A percentile compares a stretch with the other conserved stretches of the same genome.
phyloP scores from a whole-genome alignment of 2,797 vertebrate genomes.

The Cryptoprocta ferox region DNA sequence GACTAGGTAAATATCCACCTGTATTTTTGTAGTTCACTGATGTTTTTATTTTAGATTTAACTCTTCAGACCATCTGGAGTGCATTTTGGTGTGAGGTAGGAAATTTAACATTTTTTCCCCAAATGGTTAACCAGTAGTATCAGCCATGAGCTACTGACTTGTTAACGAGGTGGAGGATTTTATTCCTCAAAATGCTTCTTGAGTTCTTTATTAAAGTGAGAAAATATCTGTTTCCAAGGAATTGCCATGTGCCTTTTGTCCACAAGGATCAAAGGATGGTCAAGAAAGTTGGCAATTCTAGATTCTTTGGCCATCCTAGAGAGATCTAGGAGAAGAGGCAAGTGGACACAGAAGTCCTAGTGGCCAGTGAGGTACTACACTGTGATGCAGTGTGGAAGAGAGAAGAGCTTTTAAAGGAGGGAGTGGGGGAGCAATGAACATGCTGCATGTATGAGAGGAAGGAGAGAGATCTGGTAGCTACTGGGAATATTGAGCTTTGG shows the following conservation, averaged over 20 bases:
- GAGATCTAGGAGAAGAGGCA: neutral
- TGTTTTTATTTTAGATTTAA: constrained; percentile 50
- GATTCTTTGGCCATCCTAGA: neutral
- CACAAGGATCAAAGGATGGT: neutral
- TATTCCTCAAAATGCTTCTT: neutral
- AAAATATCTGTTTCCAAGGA: neutral
- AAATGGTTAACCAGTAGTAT: neutral
- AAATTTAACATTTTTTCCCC: neutral
- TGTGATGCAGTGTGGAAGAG: neutral
- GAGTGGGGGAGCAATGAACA: neutral
- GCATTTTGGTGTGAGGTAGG: neutral
- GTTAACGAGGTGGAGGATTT: constrained; percentile 47
- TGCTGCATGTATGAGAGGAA: too few species aligned
- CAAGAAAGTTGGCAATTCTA: neutral
- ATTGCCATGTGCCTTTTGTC: neutral
- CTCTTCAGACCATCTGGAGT: constrained; percentile 51
- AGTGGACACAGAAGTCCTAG: neutral
- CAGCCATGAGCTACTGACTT: constrained; percentile 35
- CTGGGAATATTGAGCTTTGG: neutral
- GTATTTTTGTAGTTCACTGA: constrained; percentile 41
- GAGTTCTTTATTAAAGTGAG: neutral
- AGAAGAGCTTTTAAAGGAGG: neutral
- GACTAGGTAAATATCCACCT: constrained; percentile 38
- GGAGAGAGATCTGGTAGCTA: neutral
- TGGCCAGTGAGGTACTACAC: rapidly evolving